Percentiles rank a stretch among this genome's conserved stretches.
Conservation (phyloP, 2,113 vertebrate species). For the Orthonyx spaldingii region DNA sequence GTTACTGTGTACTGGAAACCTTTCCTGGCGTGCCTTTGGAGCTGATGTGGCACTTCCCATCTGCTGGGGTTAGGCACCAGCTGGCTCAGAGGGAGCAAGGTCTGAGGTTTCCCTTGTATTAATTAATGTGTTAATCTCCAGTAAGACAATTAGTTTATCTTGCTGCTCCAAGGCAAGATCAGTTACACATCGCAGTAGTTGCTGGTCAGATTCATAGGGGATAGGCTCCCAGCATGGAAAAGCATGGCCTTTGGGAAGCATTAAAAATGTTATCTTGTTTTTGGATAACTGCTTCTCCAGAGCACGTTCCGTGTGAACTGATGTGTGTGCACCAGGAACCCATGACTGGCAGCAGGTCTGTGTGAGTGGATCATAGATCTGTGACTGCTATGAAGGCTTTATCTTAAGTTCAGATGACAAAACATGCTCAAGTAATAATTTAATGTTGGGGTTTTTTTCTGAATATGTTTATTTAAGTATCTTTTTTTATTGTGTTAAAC, state of each 20-base stretch:
- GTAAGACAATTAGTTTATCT: not conserved
- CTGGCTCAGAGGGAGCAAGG: not conserved
- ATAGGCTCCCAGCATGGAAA: not conserved
- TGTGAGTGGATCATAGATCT: conserved; percentile 74
- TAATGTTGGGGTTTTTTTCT: not conserved
- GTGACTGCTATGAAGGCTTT: conserved; percentile 78
- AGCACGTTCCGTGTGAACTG: conserved; percentile 65
- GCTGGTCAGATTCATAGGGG: not conserved
- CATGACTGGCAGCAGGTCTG: conserved; percentile 82
- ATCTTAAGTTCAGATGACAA: conserved; percentile 78
- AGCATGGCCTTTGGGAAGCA: not conserved
- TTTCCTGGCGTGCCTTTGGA: not conserved
- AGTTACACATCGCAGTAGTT: not conserved
- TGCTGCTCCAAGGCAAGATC: not conserved
- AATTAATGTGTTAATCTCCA: not conserved
- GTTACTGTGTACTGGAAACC: not conserved
- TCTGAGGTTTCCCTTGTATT: not conserved
- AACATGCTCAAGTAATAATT: conserved; percentile 76
- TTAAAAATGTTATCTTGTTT: not conserved
- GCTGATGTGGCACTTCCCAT: not conserved
- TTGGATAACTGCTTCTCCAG: not conserved
- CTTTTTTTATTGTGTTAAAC: not conserved
- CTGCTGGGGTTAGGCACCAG: not conserved
- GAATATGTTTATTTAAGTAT: not conserved
- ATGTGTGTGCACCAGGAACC: conserved; percentile 72